phyloP scores from a whole-genome alignment of 2,113 vertebrate genomes.

The Struthio camelus region DNA sequence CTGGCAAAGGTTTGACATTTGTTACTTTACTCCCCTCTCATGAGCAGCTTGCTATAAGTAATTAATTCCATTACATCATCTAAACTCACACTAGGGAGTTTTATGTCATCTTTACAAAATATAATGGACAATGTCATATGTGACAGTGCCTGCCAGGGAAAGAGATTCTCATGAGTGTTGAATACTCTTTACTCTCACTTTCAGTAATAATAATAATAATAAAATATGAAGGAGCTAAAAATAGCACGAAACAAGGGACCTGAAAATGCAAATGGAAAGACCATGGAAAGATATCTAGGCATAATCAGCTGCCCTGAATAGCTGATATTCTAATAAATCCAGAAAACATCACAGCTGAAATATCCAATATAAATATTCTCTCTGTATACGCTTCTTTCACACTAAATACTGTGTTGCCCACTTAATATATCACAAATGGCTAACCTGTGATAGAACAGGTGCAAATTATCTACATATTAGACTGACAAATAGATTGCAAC shows the following conservation, averaged over 20 bases:
- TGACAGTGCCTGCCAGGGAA: background rate
- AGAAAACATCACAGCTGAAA: background rate
- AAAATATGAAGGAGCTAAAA: background rate
- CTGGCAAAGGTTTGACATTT: constrained; percentile 30
- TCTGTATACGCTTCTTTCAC: background rate
- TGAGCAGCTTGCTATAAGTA: background rate
- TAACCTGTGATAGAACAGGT: background rate
- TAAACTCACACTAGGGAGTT: constrained; percentile 11
- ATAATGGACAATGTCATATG: background rate
- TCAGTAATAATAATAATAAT: background rate
- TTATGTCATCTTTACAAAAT: constrained; percentile 11
- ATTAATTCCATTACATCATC: constrained; percentile 59
- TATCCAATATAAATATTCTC: background rate
- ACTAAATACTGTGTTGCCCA: background rate
- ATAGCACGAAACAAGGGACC: background rate
- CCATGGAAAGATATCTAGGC: background rate
- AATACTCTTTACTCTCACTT: background rate
- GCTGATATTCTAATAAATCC: background rate
- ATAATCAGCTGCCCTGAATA: background rate
- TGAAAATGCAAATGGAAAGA: background rate
- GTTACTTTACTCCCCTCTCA: background rate
- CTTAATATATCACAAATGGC: background rate
- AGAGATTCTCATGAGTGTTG: background rate
- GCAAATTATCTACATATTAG: rapidly evolving
- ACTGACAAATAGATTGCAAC: background rate